A percentile compares a stretch with the other conserved stretches of the same genome.
Evolutionary conservation across 2,888 invertebrate species (phyloP).

Genomic region (Phania funesta): DNA sequence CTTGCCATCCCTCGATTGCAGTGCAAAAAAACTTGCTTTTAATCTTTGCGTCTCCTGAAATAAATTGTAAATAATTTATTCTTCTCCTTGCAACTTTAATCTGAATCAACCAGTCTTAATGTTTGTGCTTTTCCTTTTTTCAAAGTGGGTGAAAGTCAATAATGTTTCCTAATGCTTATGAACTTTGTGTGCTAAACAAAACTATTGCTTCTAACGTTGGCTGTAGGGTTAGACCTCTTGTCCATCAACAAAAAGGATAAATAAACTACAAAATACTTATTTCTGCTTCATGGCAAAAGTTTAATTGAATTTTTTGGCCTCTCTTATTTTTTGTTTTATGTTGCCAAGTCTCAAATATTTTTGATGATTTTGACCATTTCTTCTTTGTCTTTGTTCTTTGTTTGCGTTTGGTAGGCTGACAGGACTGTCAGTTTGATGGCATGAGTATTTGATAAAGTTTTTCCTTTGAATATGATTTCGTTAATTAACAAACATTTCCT

Average conservation of each 20-base stretch:
- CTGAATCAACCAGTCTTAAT: no score
- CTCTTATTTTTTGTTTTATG: slow-evolving; percentile 21
- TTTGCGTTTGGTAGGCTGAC: slow-evolving; percentile 12
- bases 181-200: not conserved
- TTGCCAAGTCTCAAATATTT: slow-evolving; percentile 44
- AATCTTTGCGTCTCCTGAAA: no score
- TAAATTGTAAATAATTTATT: no score
- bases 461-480: slow-evolving; percentile 41
- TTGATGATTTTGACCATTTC: slow-evolving; percentile 25
- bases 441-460: slow-evolving; percentile 40
- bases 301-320: slow-evolving; percentile 57
- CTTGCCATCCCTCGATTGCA: no score
- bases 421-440: slow-evolving; percentile 10
- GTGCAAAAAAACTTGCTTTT: no score
- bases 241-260: not conserved
- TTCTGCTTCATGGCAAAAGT: slow-evolving; percentile 51
- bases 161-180: not conserved
- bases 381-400: not conserved
- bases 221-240: not conserved
- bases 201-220: not conserved
- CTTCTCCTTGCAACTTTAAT: no score
- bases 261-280: slow-evolving; percentile 6
- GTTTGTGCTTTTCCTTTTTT: no score
- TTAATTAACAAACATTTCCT: slow-evolving; percentile 36
- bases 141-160: not conserved